Conservation (phyloP, 1,140 invertebrate species). For the Paraescarpia echinospica region DNA sequence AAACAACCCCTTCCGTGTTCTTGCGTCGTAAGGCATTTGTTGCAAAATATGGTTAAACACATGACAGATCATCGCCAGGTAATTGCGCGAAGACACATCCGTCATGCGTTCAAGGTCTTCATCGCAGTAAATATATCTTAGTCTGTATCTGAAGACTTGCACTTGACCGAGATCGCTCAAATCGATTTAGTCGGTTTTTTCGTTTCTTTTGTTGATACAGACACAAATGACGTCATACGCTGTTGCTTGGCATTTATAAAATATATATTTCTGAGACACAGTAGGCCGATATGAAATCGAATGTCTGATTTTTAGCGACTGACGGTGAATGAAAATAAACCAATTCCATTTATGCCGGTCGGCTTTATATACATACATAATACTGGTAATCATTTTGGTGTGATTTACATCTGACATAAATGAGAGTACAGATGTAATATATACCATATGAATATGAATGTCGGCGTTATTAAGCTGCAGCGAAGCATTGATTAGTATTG, state of each 20-base stretch:
- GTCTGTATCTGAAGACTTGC: background rate
- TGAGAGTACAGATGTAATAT: background rate
- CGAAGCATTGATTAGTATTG: background rate
- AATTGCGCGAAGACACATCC: background rate
- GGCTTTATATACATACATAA: background rate
- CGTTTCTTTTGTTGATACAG: background rate
- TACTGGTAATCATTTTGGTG: background rate
- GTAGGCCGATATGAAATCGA: background rate
- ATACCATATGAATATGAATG: conserved; percentile 1
- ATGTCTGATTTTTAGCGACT: background rate
- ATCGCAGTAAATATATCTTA: background rate
- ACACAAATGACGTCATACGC: background rate
- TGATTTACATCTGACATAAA: background rate
- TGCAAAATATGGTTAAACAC: background rate
- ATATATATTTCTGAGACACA: background rate
- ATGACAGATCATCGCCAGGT: background rate
- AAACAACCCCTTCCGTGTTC: background rate
- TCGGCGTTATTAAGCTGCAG: background rate
- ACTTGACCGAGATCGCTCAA: background rate
- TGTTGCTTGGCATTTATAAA: background rate
- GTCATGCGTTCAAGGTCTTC: background rate
- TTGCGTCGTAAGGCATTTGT: too few species aligned
- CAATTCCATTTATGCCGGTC: too few species aligned
- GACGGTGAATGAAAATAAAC: background rate
- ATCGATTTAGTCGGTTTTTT: background rate